Percentiles rank a stretch among this genome's conserved stretches.
These are phyloP conservation scores for Campylomormyrus tamandua DNA, from an alignment of 2,113 vertebrate species.

Conservation along the genomic window DNA sequence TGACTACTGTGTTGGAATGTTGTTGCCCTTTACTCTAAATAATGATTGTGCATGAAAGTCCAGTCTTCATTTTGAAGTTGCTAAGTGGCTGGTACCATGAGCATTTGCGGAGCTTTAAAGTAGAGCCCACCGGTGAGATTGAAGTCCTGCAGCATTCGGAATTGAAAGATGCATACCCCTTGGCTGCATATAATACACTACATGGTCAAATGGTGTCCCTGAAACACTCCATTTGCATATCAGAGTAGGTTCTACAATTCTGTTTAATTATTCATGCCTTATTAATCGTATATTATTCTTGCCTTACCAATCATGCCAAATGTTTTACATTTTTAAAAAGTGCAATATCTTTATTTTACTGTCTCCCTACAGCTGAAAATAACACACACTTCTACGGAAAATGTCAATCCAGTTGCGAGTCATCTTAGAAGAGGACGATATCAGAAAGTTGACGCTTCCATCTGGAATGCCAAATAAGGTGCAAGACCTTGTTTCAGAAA, in stretches of 20 bases:
- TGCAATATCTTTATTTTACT: too few species aligned
- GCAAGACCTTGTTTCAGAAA: too few species aligned
- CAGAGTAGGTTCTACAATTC: not conserved
- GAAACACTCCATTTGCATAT: constrained; percentile 14
- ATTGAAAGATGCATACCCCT: constrained; percentile 14
- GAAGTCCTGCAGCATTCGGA: constrained; percentile 15
- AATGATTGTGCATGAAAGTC: constrained; percentile 29
- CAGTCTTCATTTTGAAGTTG: constrained; percentile 12
- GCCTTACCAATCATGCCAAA: too few species aligned
- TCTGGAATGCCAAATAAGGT: too few species aligned
- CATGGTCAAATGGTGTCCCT: constrained; percentile 8
- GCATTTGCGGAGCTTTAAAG: constrained; percentile 26
- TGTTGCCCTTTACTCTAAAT: constrained; percentile 31
- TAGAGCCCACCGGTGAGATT: not conserved
- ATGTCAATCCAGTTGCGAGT: too few species aligned
- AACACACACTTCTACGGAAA: too few species aligned
- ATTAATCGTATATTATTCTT: too few species aligned
- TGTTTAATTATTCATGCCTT: too few species aligned
- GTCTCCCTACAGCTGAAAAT: too few species aligned
- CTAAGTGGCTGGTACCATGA: constrained; percentile 17
- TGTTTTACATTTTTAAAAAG: too few species aligned
- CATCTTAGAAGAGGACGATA: too few species aligned
- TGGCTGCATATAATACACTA: constrained; percentile 14
- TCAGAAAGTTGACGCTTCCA: too few species aligned
- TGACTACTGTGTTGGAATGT: constrained; percentile 30